These are phyloP conservation scores for Drosophila elegans DNA, from an alignment of 1,140 invertebrate species.

Conservation along the genomic window DNA sequence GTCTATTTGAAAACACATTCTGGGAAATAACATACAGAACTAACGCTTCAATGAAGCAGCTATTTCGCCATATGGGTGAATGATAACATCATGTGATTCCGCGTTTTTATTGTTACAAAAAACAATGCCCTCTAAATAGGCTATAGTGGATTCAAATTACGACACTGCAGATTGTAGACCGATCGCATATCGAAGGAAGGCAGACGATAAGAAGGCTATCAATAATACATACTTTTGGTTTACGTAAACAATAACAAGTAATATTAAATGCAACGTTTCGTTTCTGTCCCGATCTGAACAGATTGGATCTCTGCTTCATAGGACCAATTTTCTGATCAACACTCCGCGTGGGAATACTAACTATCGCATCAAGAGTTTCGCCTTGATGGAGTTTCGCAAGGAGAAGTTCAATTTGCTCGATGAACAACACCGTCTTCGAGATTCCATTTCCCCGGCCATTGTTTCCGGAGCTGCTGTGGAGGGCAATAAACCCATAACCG, in stretches of 20 bases:
- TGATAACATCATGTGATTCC: constrained; percentile 4
- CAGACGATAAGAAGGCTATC: neutral
- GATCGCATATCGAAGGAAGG: neutral
- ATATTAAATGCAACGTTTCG: constrained; percentile 3
- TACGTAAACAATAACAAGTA: constrained; percentile 7
- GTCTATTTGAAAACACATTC: too few species aligned
- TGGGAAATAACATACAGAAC: too few species aligned
- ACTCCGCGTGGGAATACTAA: constrained; percentile 55
- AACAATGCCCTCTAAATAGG: neutral
- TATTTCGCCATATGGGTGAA: neutral
- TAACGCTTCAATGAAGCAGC: too few species aligned
- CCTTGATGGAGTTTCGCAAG: constrained; percentile 66
- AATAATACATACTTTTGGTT: neutral
- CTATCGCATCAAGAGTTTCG: constrained; percentile 60
- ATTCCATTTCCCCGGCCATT: constrained; percentile 7
- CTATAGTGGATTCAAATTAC: neutral
- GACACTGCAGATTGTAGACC: neutral
- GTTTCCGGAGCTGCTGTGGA: constrained; percentile 15
- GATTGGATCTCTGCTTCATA: constrained; percentile 67
- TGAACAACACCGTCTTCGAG: constrained; percentile 44
- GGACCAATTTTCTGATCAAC: constrained; percentile 72
- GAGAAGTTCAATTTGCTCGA: constrained; percentile 67
- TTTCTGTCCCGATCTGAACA: constrained; percentile 3
- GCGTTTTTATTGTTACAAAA: neutral
- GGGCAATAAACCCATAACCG: constrained; percentile 21